Evolutionary conservation across 2,797 vertebrate genomes (phyloP), one percentile per base, ranked within the genome.

Genomic region (Sphenopsis melanotis): DNA sequence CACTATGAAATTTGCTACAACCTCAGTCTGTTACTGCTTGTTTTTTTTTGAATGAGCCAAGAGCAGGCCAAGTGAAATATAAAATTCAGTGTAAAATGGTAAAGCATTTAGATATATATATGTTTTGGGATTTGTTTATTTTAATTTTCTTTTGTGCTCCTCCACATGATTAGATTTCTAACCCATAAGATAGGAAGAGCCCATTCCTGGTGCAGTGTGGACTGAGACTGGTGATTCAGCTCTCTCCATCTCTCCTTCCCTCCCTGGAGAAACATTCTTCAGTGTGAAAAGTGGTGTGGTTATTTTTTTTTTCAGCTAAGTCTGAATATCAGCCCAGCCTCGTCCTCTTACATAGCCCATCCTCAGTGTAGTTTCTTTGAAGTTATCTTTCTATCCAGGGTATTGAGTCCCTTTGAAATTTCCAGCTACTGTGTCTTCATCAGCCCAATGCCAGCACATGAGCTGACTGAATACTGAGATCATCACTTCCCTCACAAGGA

Each of bases 51-150:
- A 36, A 57, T 50, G 2, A 60, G 3, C 4, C 41, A 82, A 60
- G 14, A 64, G 3, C 2, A 64, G 24, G 4, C 6, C 5, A 68
- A 47, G 10, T 57, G 9, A 79, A 87, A 44, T 71, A 61, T 4
- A 74, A 61, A 41, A 53, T n/a, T 49, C 11, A 44, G 1, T 12
- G 1, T 30, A 65, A 55, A 39, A 63, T 42, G 5, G 29, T 56
- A 32, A 66, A 60, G 5, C 17, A 50, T 52, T 21, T 32, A 42
- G 0, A 65, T 15, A 34, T 9, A 32, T 13, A 30, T 20, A 27
- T 19, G 27, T 26, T 50, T 39, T 11, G 7, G 7, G 5, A 1
- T 24, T 42, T 27, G 20, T 8, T 5, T 3, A 1, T 15, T 15
- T 14, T 21, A 5, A 9, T 69, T 20, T 50, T 56, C 2, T 7